Evolutionary conservation across 2,113 vertebrate species (phyloP).

Genomic region (Elanus axillaris): DNA sequence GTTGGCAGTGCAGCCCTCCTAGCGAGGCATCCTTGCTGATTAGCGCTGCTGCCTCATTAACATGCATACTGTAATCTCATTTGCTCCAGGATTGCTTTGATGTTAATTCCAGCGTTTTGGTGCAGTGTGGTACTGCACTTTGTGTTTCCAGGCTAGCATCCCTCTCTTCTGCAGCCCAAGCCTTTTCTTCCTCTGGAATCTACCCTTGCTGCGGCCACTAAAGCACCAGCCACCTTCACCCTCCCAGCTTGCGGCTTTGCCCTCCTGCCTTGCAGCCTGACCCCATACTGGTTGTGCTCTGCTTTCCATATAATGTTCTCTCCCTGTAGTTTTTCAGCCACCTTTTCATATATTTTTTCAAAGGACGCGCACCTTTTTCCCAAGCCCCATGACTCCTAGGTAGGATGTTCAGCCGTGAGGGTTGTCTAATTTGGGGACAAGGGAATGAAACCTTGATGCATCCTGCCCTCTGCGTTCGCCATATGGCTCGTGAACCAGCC

Average conservation of each 20-base stretch:
- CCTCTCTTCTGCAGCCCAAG: background rate
- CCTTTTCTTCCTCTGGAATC: background rate
- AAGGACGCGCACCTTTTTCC: background rate
- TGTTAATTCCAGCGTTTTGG: conserved; percentile 67
- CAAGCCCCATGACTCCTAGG: background rate
- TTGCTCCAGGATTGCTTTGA: conserved; percentile 69
- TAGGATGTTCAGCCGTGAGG: background rate
- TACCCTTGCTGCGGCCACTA: background rate
- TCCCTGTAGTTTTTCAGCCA: background rate
- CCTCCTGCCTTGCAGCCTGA: background rate
- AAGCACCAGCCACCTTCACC: background rate
- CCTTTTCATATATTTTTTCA: background rate
- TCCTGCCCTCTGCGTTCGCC: background rate
- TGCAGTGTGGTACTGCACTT: conserved; percentile 63
- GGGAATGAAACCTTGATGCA: background rate
- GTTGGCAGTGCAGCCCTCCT: conserved; percentile 39
- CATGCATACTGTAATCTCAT: conserved; percentile 67
- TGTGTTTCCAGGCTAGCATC: background rate
- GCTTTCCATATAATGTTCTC: background rate
- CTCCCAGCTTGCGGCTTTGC: background rate
- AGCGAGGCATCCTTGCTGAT: conserved; percentile 45
- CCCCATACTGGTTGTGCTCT: background rate
- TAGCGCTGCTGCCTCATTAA: conserved; percentile 59
- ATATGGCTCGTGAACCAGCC: accelerated
- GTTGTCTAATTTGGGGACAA: background rate